Conservation (phyloP, 2,797 vertebrate genomes). For the Luscinia megarhynchos region DNA sequence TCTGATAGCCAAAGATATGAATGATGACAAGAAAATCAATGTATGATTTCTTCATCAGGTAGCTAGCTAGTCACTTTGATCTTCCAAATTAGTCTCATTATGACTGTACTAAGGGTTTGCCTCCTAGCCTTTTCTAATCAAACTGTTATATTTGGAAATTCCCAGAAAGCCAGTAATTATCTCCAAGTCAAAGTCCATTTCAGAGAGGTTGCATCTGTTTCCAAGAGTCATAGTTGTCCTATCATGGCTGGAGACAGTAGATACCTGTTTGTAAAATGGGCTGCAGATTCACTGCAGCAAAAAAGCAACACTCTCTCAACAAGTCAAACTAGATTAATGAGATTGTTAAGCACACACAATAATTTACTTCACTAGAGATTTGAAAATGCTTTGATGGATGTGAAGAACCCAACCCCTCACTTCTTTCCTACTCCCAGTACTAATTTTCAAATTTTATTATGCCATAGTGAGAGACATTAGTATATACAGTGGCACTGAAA, state of each 20-base stretch:
- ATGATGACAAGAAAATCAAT: background rate
- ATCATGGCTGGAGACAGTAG: background rate
- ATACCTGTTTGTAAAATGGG: background rate
- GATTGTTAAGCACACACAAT: background rate
- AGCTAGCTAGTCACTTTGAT: background rate
- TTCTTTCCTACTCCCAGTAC: background rate
- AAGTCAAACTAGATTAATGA: slow-evolving; percentile 34
- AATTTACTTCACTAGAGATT: slow-evolving; percentile 18
- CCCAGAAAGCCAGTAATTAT: background rate
- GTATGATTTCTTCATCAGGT: background rate
- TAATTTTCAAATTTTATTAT: slow-evolving; percentile 28
- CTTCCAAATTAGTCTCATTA: background rate
- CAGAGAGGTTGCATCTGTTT: background rate
- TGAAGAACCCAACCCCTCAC: background rate
- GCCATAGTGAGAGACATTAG: background rate
- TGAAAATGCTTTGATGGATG: background rate
- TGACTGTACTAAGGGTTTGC: background rate
- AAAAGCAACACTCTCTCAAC: background rate
- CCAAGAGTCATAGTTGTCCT: background rate
- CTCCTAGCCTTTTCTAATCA: background rate
- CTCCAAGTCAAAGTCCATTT: background rate
- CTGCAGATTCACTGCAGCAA: slow-evolving; percentile 1
- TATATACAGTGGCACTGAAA: background rate
- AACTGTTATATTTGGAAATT: background rate
- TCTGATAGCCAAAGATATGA: background rate